Conservation (phyloP, 2,113 vertebrate genomes). For the Dasyurus viverrinus region DNA sequence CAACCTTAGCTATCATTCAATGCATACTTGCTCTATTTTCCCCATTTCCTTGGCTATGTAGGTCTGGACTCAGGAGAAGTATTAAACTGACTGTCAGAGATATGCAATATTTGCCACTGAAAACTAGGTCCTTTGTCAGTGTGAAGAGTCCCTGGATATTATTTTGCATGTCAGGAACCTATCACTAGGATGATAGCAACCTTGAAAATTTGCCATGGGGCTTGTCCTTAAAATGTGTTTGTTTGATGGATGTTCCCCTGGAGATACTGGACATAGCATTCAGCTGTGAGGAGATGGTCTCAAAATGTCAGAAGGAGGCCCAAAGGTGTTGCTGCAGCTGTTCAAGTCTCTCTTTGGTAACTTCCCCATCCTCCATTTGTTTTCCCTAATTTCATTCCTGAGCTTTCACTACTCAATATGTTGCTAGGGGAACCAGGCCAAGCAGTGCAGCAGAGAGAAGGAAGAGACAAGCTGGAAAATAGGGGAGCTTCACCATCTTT, state of each 20-base stretch:
- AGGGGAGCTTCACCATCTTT: background rate
- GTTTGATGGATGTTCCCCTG: constrained; percentile 11
- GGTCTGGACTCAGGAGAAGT: background rate
- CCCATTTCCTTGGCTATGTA: background rate
- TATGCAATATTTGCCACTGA: background rate
- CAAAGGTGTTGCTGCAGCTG: background rate
- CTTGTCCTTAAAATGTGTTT: constrained; percentile 45
- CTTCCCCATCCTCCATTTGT: constrained; percentile 6
- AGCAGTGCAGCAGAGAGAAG: background rate
- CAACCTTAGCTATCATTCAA: background rate
- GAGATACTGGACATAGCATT: background rate
- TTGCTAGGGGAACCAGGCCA: constrained; percentile 27
- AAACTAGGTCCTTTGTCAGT: background rate
- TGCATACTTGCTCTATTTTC: background rate
- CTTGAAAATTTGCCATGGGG: constrained; percentile 4
- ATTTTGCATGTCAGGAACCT: constrained; percentile 36
- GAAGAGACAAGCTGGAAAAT: background rate
- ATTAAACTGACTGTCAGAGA: background rate
- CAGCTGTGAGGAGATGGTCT: fast-evolving
- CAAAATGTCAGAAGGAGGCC: background rate
- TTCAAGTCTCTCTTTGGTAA: constrained; percentile 36
- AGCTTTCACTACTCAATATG: constrained; percentile 15
- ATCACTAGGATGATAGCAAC: constrained; percentile 40
- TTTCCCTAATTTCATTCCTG: constrained; percentile 13
- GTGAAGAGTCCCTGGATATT: constrained; percentile 16